These are phyloP conservation scores for Taurulus bubalis DNA, from an alignment of 2,113 vertebrate genomes.

Conservation along the genomic window DNA sequence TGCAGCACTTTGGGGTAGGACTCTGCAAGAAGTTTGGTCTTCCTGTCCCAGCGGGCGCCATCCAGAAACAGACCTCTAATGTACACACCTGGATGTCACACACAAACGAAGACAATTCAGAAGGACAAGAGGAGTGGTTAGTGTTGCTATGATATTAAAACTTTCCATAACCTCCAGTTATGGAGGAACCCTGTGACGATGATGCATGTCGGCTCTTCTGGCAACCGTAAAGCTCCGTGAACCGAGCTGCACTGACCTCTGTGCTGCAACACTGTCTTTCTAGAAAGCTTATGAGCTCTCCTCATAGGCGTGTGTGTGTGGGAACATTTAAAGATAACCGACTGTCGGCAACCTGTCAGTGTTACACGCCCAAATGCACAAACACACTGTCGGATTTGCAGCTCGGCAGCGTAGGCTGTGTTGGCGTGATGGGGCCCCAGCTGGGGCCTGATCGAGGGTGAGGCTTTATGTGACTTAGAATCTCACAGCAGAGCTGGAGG, in stretches of 20 bases:
- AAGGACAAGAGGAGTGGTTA: not conserved
- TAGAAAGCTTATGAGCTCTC: conserved; percentile 8
- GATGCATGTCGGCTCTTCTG: not conserved
- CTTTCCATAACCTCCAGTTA: not conserved
- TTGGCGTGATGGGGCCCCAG: conserved; percentile 43
- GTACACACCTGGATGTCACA: conserved; percentile 85
- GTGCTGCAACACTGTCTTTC: not conserved
- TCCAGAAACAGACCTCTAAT: conserved; percentile 89
- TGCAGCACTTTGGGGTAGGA: conserved; percentile 91
- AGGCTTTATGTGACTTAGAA: conserved; percentile 61
- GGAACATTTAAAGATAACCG: conserved; percentile 21
- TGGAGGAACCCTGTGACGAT: not conserved
- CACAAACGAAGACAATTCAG: not conserved
- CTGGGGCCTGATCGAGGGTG: conserved; percentile 60
- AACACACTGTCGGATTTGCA: conserved; percentile 44
- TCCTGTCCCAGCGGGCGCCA: conserved; percentile 90
- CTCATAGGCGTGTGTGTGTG: not conserved
- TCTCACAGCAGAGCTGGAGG: conserved; percentile 62
- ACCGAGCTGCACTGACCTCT: conserved; percentile 4
- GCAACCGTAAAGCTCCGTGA: not conserved
- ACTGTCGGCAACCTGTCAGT: conserved; percentile 19
- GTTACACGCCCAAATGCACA: conserved; percentile 55
- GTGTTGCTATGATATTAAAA: not conserved
- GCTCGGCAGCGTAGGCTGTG: conserved; percentile 36
- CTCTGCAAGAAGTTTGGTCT: conserved; percentile 87